These are phyloP conservation scores for Xanthia icteritia DNA, from an alignment of 2,888 invertebrate species.

Conservation along the genomic window DNA sequence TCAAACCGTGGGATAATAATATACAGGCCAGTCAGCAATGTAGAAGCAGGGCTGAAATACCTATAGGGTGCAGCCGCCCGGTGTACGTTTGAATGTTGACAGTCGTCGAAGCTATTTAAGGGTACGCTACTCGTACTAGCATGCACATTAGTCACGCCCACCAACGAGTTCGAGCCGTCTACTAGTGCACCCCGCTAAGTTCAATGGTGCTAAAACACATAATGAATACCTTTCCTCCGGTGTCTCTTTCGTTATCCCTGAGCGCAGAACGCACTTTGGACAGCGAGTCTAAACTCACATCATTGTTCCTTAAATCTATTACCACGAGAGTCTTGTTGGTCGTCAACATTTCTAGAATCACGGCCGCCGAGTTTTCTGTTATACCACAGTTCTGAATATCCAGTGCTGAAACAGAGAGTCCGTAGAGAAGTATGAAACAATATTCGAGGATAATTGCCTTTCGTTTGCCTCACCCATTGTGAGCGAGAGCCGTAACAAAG, in stretches of 20 bases:
- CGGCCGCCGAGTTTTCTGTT: constrained; percentile 90
- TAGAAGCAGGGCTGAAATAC: neutral
- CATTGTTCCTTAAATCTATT: constrained; percentile 92
- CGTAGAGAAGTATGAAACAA: neutral
- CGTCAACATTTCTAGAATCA: constrained; percentile 91
- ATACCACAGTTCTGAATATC: constrained; percentile 94
- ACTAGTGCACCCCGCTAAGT: neutral
- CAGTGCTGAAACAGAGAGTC: constrained; percentile 85
- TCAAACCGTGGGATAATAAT: neutral
- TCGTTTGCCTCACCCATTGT: neutral
- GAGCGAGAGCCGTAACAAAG: neutral
- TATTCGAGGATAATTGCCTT: neutral
- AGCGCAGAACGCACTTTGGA: constrained; percentile 87
- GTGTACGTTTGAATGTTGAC: neutral
- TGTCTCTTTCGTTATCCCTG: constrained; percentile 81
- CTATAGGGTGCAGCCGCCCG: neutral
- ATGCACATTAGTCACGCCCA: too few relatives aligned
- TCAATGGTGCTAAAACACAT: neutral
- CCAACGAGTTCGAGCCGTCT: too few relatives aligned
- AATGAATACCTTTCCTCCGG: constrained; percentile 84
- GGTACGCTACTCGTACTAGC: too few relatives aligned
- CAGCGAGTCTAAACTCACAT: constrained; percentile 86
- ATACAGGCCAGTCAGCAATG: neutral
- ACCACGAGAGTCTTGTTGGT: constrained; percentile 92
- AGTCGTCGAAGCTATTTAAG: neutral